phyloP scores from a whole-genome alignment of 2,797 vertebrate species.

The Valencia hispanica region DNA sequence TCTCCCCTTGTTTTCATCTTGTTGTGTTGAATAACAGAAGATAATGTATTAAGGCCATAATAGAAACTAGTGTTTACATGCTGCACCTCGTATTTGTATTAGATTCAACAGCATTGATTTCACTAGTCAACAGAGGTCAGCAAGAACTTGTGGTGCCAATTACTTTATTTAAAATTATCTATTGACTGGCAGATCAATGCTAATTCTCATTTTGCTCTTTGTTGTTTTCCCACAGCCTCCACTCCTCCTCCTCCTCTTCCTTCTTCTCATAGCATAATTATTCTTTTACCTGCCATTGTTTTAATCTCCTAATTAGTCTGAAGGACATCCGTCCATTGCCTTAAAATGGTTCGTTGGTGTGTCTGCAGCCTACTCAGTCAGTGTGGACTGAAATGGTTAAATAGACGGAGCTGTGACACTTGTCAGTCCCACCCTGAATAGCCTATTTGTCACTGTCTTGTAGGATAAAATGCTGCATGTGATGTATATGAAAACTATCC shows the following conservation, averaged over 20 bases:
- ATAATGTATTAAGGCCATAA: conserved; percentile 88
- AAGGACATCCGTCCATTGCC: conserved; percentile 87
- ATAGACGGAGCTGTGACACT: conserved; percentile 55
- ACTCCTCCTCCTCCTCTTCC: conserved; percentile 47
- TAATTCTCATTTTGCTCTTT: conserved; percentile 91
- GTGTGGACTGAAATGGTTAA: conserved; percentile 63
- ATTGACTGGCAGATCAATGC: conserved; percentile 96
- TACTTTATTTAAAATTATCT: conserved; percentile 99
- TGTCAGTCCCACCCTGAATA: conserved; percentile 48
- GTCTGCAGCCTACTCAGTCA: conserved; percentile 63
- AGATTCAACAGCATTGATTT: conserved; percentile 99
- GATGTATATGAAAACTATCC: not conserved
- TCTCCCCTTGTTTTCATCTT: conserved; percentile 71
- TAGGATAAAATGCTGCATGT: not conserved
- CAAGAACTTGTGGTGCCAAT: conserved; percentile 95
- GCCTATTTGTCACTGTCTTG: conserved; percentile 25
- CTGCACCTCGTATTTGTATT: conserved; percentile 91
- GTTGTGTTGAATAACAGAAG: conserved; percentile 83
- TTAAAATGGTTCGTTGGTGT: conserved; percentile 65
- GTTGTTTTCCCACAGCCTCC: conserved; percentile 73
- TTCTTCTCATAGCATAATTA: conserved; percentile 76
- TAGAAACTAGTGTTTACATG: conserved; percentile 99
- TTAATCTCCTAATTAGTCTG: conserved; percentile 96
- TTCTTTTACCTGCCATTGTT: conserved; percentile 91
- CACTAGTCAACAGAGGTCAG: conserved; percentile 97